A percentile compares a stretch with the other conserved stretches of the same genome.
phyloP scores from a whole-genome alignment of 2,797 vertebrate species.

The Miichthys miiuy region DNA sequence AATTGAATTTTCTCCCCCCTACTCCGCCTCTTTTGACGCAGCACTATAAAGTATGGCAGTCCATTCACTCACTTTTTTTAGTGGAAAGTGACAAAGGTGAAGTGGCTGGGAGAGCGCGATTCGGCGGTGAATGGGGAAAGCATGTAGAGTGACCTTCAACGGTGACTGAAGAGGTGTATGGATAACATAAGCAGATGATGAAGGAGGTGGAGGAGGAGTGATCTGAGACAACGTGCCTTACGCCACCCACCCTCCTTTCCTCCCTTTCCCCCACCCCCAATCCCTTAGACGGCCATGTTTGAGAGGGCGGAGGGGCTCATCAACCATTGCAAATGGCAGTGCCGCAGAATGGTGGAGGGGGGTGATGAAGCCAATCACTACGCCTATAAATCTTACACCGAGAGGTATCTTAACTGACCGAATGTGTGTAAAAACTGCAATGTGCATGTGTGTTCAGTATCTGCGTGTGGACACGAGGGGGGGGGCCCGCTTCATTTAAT shows the following conservation, averaged over 20 bases:
- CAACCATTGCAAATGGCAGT: constrained; percentile 88
- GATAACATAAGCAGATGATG: constrained; percentile 77
- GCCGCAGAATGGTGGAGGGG: constrained; percentile 87
- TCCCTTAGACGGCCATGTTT: constrained; percentile 86
- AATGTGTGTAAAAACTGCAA: constrained; percentile 63
- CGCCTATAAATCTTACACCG: constrained; percentile 84
- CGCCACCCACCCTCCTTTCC: constrained; percentile 76
- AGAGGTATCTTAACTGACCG: constrained; percentile 78
- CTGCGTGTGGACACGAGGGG: constrained; percentile 44
- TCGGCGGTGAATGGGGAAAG: constrained; percentile 45
- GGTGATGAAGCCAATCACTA: constrained; percentile 86
- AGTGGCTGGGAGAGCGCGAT: constrained; percentile 57
- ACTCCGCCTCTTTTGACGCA: constrained; percentile 89
- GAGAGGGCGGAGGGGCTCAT: constrained; percentile 86
- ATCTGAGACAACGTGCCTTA: constrained; percentile 76
- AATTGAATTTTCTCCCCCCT: constrained; percentile 77
- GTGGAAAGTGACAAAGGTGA: constrained; percentile 82
- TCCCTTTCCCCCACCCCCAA: constrained; percentile 80
- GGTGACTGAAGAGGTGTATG: constrained; percentile 72
- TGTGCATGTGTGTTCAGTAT: constrained; percentile 60
- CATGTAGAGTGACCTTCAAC: constrained; percentile 80
- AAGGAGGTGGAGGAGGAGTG: constrained; percentile 80
- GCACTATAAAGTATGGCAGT: constrained; percentile 88
- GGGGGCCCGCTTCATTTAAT: constrained; percentile 55
- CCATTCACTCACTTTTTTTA: constrained; percentile 80